Conservation (phyloP, 2,113 vertebrate genomes). For the Gasterosteus aculeatus region DNA sequence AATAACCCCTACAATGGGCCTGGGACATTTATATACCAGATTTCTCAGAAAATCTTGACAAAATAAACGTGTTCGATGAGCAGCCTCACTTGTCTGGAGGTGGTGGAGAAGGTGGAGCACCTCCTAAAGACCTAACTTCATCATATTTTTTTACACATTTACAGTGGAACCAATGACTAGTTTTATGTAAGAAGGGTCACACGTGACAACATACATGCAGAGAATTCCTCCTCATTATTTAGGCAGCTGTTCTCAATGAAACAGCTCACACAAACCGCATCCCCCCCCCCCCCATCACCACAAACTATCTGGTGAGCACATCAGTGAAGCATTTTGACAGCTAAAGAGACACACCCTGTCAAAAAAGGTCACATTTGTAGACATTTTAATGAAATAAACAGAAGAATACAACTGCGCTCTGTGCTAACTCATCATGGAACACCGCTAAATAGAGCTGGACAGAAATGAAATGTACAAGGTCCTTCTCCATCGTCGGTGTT, state of each 20-base stretch:
- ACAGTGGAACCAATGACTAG: background rate
- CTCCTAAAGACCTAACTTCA: background rate
- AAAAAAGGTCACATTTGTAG: background rate
- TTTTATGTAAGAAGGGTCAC: background rate
- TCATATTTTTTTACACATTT: constrained; percentile 5
- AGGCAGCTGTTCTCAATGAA: background rate
- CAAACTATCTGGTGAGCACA: background rate
- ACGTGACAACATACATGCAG: background rate
- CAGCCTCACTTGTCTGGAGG: background rate
- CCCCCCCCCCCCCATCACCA: background rate
- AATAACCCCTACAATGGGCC: background rate
- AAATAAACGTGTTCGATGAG: background rate
- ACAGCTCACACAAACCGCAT: background rate
- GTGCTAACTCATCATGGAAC: background rate
- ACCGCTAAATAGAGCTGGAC: background rate
- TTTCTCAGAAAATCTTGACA: background rate
- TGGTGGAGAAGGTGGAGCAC: background rate
- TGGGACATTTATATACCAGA: background rate
- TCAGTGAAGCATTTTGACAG: background rate
- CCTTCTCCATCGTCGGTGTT: too few relatives aligned
- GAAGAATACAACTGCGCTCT: background rate
- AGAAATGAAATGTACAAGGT: background rate
- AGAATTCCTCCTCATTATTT: background rate
- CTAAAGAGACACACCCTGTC: background rate
- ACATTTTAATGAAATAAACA: background rate